Evolutionary conservation across 1,140 invertebrate genomes (phyloP).

Genomic region (Rhyzopertha dominica): DNA sequence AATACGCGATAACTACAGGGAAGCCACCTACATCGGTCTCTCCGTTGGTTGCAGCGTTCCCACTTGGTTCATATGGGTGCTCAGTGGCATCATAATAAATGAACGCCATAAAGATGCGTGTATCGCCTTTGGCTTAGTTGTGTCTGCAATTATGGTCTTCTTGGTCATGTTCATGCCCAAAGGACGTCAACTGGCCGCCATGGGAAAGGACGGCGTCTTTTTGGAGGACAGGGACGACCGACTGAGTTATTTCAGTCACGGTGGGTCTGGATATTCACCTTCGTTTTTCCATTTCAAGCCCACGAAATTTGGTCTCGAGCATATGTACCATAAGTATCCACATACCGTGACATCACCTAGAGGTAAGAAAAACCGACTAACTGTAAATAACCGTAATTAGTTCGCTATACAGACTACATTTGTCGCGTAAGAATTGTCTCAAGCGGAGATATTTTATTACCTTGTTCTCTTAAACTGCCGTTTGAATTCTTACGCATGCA

Average conservation of each 20-base stretch:
- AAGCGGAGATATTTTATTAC: too few relatives aligned
- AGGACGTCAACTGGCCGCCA: conserved; percentile 81
- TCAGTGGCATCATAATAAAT: conserved; percentile 66
- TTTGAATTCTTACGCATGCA: too few relatives aligned
- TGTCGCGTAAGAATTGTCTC: too few relatives aligned
- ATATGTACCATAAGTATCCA: conserved; percentile 47
- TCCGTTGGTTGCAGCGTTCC: conserved; percentile 78
- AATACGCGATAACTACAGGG: conserved; percentile 88
- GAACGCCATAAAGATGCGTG: conserved; percentile 79
- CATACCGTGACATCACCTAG: conserved; percentile 54
- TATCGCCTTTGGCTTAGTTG: conserved; percentile 78
- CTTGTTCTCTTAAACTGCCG: too few relatives aligned
- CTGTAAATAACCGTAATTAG: too few relatives aligned
- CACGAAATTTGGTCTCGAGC: conserved; percentile 59
- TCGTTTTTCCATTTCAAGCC: conserved; percentile 91
- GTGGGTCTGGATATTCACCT: conserved; percentile 78
- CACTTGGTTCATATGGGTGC: conserved; percentile 81
- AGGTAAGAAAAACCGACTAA: conserved; percentile 52
- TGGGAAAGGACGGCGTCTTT: conserved; percentile 74
- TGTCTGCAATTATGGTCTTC: conserved; percentile 77
- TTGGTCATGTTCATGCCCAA: conserved; percentile 92
- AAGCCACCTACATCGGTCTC: conserved; percentile 83
- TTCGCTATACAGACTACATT: too few relatives aligned
- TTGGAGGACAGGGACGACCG: conserved; percentile 72
- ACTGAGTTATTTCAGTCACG: conserved; percentile 68